Conservation (phyloP, 1,140 invertebrate species). For the Drosophila suzukii region DNA sequence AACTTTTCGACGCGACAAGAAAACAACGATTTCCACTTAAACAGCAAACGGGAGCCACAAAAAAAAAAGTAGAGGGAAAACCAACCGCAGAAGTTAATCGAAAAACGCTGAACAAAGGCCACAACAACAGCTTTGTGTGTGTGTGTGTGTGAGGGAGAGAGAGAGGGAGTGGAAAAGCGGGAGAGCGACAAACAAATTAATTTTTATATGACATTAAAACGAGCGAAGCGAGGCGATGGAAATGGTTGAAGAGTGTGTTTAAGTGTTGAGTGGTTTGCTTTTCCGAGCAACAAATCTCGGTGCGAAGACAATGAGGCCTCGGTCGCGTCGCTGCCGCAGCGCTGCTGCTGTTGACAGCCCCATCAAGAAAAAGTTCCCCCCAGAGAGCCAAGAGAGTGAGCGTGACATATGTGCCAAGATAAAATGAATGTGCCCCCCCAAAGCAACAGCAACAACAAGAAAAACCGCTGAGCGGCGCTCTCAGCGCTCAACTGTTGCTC, state of each 20-base stretch:
- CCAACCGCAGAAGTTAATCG: slow-evolving; percentile 79
- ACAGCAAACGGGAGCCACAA: slow-evolving; percentile 59
- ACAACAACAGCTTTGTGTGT: slow-evolving; percentile 11
- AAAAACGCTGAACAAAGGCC: slow-evolving; percentile 79
- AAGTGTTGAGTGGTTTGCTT: slow-evolving; percentile 73
- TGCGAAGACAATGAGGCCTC: slow-evolving; percentile 65
- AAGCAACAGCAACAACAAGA: background rate
- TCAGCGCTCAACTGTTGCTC: slow-evolving; percentile 72
- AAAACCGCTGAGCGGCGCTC: slow-evolving; percentile 36
- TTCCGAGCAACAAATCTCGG: slow-evolving; percentile 73
- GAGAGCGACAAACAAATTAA: slow-evolving; percentile 80
- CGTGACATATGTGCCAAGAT: slow-evolving; percentile 78
- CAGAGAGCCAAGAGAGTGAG: slow-evolving; percentile 39
- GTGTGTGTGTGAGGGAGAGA: slow-evolving; percentile 1
- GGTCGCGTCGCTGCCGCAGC: slow-evolving; percentile 38
- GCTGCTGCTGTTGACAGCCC: slow-evolving; percentile 41
- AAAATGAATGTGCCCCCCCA: slow-evolving; percentile 71
- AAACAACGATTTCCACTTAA: slow-evolving; percentile 83
- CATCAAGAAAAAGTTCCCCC: slow-evolving; percentile 35
- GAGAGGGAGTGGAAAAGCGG: slow-evolving; percentile 16
- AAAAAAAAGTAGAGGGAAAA: slow-evolving; percentile 51
- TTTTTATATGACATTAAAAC: slow-evolving; percentile 83
- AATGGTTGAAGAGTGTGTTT: slow-evolving; percentile 59
- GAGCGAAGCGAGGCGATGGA: slow-evolving; percentile 71
- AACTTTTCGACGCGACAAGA: slow-evolving; percentile 76